A percentile compares a stretch with the other conserved stretches of the same genome.
These are phyloP conservation scores for Argyra leucocephala DNA, from an alignment of 2,888 invertebrate species.

Conservation along the genomic window DNA sequence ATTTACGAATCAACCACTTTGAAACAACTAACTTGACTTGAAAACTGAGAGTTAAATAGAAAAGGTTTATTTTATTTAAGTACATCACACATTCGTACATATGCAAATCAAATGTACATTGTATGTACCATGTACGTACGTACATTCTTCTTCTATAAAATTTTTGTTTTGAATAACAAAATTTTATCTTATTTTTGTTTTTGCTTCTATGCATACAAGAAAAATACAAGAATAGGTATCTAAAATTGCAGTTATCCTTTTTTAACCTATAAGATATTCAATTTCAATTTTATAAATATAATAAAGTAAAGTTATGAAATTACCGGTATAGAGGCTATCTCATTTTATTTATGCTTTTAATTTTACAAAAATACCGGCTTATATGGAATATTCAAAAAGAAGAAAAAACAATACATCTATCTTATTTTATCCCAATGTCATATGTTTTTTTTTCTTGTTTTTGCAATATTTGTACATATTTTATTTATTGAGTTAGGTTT, in stretches of 20 bases:
- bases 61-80: too few species aligned
- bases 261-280: conserved; percentile 4
- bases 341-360: not conserved
- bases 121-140: too few species aligned
- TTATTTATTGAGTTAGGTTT: too few species aligned
- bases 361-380: not conserved
- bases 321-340: not conserved
- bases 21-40: not conserved
- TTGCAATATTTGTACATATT: too few species aligned
- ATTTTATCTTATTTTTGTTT: not conserved
- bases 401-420: too few species aligned
- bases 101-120: too few species aligned
- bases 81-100: too few species aligned
- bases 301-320: not conserved
- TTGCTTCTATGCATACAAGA: not conserved
- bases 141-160: not conserved
- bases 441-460: too few species aligned
- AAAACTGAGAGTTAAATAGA: too few species aligned
- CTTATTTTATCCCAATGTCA: too few species aligned
- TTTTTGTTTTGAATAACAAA: not conserved
- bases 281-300: not conserved
- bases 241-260: not conserved
- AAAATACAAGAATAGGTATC: not conserved
- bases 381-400: too few species aligned
- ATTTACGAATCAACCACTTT: not conserved